Conservation (phyloP, 2,888 invertebrate genomes). For the Phaonia tiefii region DNA sequence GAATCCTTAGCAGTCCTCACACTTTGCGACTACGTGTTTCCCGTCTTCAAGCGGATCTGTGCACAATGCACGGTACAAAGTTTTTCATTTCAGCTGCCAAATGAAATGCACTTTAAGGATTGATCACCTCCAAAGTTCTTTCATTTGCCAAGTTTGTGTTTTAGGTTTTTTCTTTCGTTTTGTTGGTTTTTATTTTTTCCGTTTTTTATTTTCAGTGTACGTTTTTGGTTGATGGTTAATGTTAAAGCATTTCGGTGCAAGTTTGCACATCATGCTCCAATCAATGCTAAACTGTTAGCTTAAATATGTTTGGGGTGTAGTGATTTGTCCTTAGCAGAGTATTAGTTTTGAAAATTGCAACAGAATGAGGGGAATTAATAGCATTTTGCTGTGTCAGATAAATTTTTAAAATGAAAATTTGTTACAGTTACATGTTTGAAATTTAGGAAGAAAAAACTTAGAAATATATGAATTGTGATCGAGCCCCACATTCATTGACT, state of each 20-base stretch:
- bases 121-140: conserved; percentile 70
- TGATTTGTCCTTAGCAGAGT: no score
- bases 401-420: no score
- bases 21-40: background rate
- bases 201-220: conserved; percentile 20
- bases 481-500: no score
- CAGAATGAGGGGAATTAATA: no score
- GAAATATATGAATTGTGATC: no score
- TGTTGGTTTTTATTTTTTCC: conserved; percentile 19
- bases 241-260: conserved; percentile 65
- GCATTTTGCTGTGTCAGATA: no score
- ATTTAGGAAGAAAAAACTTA: no score
- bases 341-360: no score
- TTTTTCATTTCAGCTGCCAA: conserved; percentile 59
- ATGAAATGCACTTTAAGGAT: conserved; percentile 70
- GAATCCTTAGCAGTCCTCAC: background rate
- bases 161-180: conserved; percentile 27
- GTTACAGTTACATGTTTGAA: no score
- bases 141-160: conserved; percentile 69
- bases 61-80: conserved; percentile 9
- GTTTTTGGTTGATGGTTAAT: conserved; percentile 3
- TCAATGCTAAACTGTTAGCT: conserved; percentile 69
- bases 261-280: conserved; percentile 73
- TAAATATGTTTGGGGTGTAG: no score
- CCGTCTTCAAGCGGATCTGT: conserved; percentile 11